phyloP scores from a whole-genome alignment of 2,888 invertebrate genomes.

The Theretra japonica region DNA sequence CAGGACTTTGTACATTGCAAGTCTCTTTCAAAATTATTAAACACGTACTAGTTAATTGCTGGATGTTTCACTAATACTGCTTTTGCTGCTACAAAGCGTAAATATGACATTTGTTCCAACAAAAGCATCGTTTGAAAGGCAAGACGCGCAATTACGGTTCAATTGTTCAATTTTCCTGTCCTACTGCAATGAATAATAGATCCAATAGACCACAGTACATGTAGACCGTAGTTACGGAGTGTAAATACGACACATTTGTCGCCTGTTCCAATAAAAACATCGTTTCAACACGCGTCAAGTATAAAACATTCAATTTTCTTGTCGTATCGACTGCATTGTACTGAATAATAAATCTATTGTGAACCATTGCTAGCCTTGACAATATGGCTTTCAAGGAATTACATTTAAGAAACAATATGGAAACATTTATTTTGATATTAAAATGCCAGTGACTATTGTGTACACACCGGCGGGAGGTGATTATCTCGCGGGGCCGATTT shows the following conservation, averaged over 20 bases:
- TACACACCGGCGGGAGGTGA: too few species aligned
- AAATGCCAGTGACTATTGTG: too few species aligned
- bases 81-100: too few species aligned
- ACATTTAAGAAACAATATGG: background rate
- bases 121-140: background rate
- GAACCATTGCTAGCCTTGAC: background rate
- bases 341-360: background rate
- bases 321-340: background rate
- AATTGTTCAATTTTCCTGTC: too few species aligned
- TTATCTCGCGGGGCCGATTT: too few species aligned
- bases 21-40: background rate
- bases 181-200: too few species aligned
- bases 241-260: background rate
- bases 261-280: constrained; percentile 3
- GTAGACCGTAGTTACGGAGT: background rate
- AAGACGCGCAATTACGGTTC: background rate
- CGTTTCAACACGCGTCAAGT: background rate
- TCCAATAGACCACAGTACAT: background rate
- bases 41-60: background rate
- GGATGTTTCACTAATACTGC: background rate
- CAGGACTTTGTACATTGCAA: too few species aligned
- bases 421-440: too few species aligned
- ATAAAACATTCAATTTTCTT: background rate
- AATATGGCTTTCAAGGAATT: background rate
- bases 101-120: background rate